Base-by-base conservation (phyloP, 2,113 vertebrate genomes). In the Chloropsis cyanopogon region DNA sequence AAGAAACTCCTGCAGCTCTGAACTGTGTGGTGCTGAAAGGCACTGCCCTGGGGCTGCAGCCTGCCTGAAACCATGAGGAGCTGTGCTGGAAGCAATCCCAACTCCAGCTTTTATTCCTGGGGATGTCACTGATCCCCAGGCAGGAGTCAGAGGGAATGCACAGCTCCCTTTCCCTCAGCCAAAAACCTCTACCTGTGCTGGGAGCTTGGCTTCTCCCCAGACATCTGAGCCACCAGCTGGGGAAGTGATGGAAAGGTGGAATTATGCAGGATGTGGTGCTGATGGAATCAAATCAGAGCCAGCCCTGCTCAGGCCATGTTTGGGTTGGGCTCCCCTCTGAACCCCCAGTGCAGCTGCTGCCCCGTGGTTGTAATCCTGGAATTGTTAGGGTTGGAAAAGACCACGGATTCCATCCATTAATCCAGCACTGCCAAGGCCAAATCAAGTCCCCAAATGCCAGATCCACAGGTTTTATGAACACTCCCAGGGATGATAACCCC, bases 271-370 rank as follows among this genome's bases (percentile, higher is more conserved):
- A 0, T 5, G 29, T 60, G 50, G 72, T 31, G 47, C n/a, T 10
- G 28, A 8, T 3, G 6, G 68, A 2, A 3, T 14, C 15, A 6
- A 7, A 29, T 3, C 0, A 12, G 26, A 64, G 10, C 12, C 3
- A 65, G 26, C 35, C 26, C 41, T 23, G 39, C 71, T 63, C 76
- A 52, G 60, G 41, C n/a, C 65, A 5, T 0, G 2, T 11, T 9
- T 0, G 23, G 28, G 20, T 8, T n/a, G 60, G 56, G 8, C 24
- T 54, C 33, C 47, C 14, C 41, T 20, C 10, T 19, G 23, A 44
- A 52, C 35, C 46, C 56, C 50, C 12, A 0, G 2, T 0, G 25
- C 39, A 59, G 29, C 52, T 35, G 44, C 82, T 63, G 64, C 47
- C 42, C 50, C 21, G 0, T 0, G 31, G 49, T 2, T 59, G 52